Conservation (phyloP, 2,113 vertebrate genomes). For the Tachysurus vachellii region DNA sequence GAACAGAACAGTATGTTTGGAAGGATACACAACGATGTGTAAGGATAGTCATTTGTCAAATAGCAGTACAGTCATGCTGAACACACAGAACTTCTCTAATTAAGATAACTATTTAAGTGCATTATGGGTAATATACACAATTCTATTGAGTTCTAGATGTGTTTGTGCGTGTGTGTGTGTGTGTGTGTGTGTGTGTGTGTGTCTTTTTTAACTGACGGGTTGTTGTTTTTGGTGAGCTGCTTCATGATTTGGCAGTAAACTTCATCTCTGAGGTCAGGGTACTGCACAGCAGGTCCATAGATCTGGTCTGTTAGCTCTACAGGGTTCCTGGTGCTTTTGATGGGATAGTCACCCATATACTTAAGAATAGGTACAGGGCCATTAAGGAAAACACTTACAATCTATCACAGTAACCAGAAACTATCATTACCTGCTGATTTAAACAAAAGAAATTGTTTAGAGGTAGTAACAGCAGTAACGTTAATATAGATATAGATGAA, state of each 20-base stretch:
- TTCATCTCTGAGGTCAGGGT: slow-evolving; percentile 80
- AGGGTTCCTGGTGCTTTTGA: slow-evolving; percentile 74
- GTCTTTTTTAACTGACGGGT: slow-evolving; percentile 72
- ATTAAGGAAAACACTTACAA: slow-evolving; percentile 69
- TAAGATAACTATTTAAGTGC: not conserved
- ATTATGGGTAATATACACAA: not conserved
- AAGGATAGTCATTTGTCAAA: not conserved
- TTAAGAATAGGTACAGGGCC: slow-evolving; percentile 82
- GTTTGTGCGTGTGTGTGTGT: not conserved
- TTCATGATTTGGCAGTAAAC: slow-evolving; percentile 97
- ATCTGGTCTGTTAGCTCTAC: slow-evolving; percentile 89
- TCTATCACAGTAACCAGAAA: not conserved
- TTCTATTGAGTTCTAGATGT: not conserved
- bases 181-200: not conserved
- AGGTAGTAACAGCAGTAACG: not conserved
- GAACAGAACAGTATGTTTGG: not conserved
- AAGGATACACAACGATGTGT: not conserved
- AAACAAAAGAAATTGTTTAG: not conserved
- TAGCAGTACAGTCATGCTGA: not conserved
- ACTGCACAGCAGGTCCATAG: slow-evolving; percentile 78
- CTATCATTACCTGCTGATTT: not conserved
- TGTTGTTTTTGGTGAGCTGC: slow-evolving; percentile 85
- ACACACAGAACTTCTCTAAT: not conserved
- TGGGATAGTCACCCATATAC: slow-evolving; percentile 95
- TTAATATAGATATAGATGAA: not conserved